Conservation (phyloP, 2,113 vertebrate genomes). For the Pseudorhombus dupliciocellatus region DNA sequence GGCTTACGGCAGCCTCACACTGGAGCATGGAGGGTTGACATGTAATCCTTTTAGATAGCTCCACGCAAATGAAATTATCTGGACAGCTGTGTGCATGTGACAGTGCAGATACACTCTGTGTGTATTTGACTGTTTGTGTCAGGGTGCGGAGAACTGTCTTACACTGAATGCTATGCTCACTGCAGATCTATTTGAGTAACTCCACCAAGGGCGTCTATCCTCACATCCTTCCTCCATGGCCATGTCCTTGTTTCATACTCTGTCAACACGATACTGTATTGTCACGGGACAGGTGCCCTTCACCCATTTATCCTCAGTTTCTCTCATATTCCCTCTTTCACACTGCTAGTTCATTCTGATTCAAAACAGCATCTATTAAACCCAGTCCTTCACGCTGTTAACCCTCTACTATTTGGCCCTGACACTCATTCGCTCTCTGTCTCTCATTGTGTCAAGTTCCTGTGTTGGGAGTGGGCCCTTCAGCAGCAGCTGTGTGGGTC, state of each 20-base stretch:
- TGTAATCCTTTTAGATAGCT: constrained; percentile 71
- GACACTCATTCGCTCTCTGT: constrained; percentile 24
- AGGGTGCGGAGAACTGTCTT: constrained; percentile 11
- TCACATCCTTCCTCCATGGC: constrained; percentile 3
- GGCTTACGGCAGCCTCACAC: constrained; percentile 51
- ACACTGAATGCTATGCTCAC: constrained; percentile 33
- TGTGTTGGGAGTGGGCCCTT: constrained; percentile 70
- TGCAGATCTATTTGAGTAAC: constrained; percentile 32
- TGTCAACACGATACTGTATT: constrained; percentile 2
- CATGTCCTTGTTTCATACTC: constrained; percentile 6
- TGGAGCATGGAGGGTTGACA: constrained; percentile 50
- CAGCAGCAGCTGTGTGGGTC: constrained; percentile 77
- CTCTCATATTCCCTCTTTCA: constrained; percentile 10
- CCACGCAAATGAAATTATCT: constrained; percentile 38
- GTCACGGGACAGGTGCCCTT: neutral
- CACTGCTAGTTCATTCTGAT: constrained; percentile 1
- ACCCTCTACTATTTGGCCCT: constrained; percentile 3
- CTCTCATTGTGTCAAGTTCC: constrained; percentile 69
- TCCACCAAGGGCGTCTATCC: constrained; percentile 9
- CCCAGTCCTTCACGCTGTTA: neutral
- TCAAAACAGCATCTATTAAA: neutral
- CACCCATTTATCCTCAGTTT: neutral
- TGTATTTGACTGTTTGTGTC: constrained; percentile 19
- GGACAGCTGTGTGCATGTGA: constrained; percentile 53
- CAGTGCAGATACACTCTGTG: neutral